These are phyloP conservation scores for Xiphorhynchus erythropygius DNA, from an alignment of 2,797 vertebrate species.

Conservation along the genomic window DNA sequence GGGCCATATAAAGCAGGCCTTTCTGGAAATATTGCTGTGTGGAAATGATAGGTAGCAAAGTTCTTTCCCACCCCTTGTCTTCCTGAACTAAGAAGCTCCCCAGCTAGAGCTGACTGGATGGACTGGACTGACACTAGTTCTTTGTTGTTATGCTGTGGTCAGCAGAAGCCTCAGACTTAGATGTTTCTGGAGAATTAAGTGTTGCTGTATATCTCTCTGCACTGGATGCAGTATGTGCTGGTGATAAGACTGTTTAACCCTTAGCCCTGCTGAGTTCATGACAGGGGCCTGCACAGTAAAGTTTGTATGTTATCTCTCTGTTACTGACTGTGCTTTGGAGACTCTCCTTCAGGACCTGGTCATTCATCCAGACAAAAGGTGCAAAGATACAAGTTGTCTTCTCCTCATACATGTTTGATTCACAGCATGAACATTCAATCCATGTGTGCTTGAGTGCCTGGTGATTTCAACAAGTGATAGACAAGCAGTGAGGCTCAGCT, in stretches of 20 bases:
- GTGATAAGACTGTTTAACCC: background rate
- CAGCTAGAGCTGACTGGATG: background rate
- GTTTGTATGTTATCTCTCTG: background rate
- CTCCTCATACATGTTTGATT: background rate
- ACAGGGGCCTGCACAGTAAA: background rate
- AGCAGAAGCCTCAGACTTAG: background rate
- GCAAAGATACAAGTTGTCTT: background rate
- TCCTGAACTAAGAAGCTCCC: background rate
- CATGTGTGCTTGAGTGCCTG: background rate
- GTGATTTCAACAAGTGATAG: background rate
- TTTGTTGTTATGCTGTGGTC: background rate
- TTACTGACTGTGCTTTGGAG: background rate
- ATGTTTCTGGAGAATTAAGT: background rate
- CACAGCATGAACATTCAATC: background rate
- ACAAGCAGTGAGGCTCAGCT: background rate
- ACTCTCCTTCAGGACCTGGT: background rate
- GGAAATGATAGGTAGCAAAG: background rate
- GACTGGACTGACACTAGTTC: background rate
- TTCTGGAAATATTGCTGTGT: background rate
- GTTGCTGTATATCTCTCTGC: background rate
- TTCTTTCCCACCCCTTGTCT: background rate
- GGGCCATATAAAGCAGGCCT: background rate
- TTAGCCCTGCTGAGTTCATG: background rate
- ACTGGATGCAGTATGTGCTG: background rate
- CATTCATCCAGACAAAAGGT: background rate